These are phyloP conservation scores for Hypothenemus hampei DNA, from an alignment of 1,140 invertebrate genomes.

Conservation along the genomic window DNA sequence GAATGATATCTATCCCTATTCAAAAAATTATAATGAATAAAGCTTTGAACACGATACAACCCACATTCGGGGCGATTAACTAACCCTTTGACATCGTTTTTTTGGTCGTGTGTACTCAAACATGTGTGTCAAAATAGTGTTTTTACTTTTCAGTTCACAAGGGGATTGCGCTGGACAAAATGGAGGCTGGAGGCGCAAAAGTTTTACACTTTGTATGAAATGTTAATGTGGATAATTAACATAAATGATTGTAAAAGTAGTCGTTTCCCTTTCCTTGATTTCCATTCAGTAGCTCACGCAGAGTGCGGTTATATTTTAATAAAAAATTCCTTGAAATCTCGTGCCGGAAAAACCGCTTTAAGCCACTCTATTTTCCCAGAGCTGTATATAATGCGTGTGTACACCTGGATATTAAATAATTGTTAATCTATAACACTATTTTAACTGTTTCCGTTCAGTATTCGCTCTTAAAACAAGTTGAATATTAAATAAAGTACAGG, in stretches of 20 bases:
- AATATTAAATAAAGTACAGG: constrained; percentile 1
- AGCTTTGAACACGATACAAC: constrained; percentile 9
- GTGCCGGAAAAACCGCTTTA: constrained; percentile 5
- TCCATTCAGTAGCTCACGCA: constrained; percentile 7
- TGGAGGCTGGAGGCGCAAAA: too few relatives aligned
- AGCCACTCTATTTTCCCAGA: constrained; percentile 6
- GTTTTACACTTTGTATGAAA: too few relatives aligned
- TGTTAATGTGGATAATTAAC: neutral
- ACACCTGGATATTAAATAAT: neutral
- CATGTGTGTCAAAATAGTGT: constrained; percentile 24
- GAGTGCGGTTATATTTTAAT: neutral
- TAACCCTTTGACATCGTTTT: constrained; percentile 31
- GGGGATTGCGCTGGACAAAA: too few relatives aligned
- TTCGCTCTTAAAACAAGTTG: constrained; percentile 3
- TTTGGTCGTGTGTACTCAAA: constrained; percentile 25
- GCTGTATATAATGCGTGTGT: neutral
- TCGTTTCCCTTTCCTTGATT: constrained; percentile 17
- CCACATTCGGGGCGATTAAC: constrained; percentile 25
- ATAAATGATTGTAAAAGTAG: constrained; percentile 2
- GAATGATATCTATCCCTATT: constrained; percentile 23
- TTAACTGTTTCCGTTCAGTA: constrained; percentile 3
- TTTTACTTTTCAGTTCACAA: too few relatives aligned
- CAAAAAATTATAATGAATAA: constrained; percentile 16
- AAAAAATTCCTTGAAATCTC: constrained; percentile 9
- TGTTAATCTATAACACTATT: constrained; percentile 2